Conservation (phyloP, 2,797 vertebrate genomes). For the Acrocephalus scirpaceus region DNA sequence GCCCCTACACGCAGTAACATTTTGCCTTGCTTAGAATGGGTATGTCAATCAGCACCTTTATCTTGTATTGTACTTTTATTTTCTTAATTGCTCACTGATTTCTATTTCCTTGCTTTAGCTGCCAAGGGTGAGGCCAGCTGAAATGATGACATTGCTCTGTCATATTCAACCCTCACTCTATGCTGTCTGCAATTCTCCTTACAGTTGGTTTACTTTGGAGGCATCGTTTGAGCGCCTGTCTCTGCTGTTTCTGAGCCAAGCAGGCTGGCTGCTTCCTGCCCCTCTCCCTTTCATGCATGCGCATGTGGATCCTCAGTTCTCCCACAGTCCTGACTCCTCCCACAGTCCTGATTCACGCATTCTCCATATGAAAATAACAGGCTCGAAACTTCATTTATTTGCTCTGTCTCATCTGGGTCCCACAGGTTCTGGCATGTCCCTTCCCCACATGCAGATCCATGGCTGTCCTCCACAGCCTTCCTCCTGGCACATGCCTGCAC, state of each 20-base stretch:
- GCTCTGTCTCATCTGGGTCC: neutral
- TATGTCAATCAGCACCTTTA: neutral
- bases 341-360: neutral
- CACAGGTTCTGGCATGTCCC: fast-evolving
- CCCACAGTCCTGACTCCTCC: neutral
- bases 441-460: neutral
- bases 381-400: neutral
- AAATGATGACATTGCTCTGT: neutral
- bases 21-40: neutral
- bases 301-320: neutral
- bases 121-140: neutral
- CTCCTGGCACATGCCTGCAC: fast-evolving
- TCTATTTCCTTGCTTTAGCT: neutral
- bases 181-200: neutral
- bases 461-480: neutral
- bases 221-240: fast-evolving
- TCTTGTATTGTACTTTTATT: neutral
- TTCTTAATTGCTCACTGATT: neutral
- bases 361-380: neutral
- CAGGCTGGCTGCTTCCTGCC: neutral
- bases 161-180: neutral
- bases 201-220: neutral
- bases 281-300: neutral
- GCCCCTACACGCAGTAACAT: fast-evolving
- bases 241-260: neutral